Base-by-base conservation (phyloP, 1,140 invertebrate species). In the Drosophila seguyi region DNA sequence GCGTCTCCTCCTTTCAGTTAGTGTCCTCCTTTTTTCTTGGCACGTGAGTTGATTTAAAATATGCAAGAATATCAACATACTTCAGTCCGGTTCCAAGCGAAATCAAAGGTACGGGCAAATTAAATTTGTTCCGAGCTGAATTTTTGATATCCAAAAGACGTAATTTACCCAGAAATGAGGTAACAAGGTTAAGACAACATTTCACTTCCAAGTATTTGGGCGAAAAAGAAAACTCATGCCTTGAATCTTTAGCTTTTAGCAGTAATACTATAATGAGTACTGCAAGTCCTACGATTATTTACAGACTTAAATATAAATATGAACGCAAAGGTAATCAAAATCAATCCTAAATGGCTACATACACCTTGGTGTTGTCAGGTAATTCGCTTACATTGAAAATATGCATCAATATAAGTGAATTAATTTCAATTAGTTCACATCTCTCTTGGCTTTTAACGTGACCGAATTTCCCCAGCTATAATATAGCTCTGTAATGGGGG, bases 61-160 rank as follows among this genome's bases (percentile, higher is more conserved):
- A 29, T 27, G 41, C 36, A 58, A 36, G 27, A 6, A 58, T 53
- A 14, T 36, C 55, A 25, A 56, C 42, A 29, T 59, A 45, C 48
- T 58, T 71, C 29, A 71, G 68, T 48, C 66, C 29, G 72, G 8
- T 31, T 71, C 29, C 42, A 39, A 22, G 34, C 34, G 22, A 69
- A 82, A 82, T 68, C 74, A 78, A 82, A 81, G 60, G 41, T 22
- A 67, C 42, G 57, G 36, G 27, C 36, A 81, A 82, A 78, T 74
- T 73, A 48, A 58, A 83, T 83, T 79, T 48, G 44, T 48, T n/a
- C 6, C 10, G 6, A 71, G 16, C 56, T 47, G 61, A 55, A 81
- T 72, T 58, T 71, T 72, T 72, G 66, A 81, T 45, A 34, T 16
- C 31, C 48, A 20, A 50, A 47, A 31, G 22, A 62, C 59, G 39